Base-by-base conservation (phyloP, 1,140 invertebrate species). In the Drosophila tani region DNA sequence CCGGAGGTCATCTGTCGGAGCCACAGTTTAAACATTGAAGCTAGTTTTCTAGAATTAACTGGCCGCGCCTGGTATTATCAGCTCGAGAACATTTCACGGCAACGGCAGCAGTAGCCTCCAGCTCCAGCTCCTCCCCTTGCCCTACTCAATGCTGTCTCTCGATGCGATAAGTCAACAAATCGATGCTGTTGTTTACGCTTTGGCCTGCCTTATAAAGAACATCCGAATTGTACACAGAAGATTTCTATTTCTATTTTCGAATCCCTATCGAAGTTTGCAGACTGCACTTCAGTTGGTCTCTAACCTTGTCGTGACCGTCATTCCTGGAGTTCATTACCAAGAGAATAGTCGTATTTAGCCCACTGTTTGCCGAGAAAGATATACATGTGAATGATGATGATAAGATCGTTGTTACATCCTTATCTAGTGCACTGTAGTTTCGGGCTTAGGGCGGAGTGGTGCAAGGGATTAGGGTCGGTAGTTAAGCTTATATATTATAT, bases 41-140 rank as follows among this genome's bases (percentile, higher is more conserved):
- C 57, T 90, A 82, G 74, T 77, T 50, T 83, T 81, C 82, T 73
- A 50, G 79, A 70, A 55, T 67, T 68, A 57, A 76, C 85, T 66
- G 68, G 75, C 50, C 65, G 5, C 8, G 67, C 60, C 79, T 63
- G 75, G 86, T 76, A 68, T 90, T 82, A 90, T 90, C 85, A 85
- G 85, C 51, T 27, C 47, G 64, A 55, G 35, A 63, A 71, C 40
- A 49, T 68, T 76, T 50, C 24, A 27, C 47, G 63, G 47, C 62
- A 57, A 59, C 35, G 21, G 41, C 64, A n/a, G n/a, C 59, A 32
- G 56, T 41, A 69, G 47, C 49, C 27, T 21, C 51, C 43, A 21
- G 24, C 43, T 27, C 45, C 45, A 50, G n/a, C 51, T 38, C 40
- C 32, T 45, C 41, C 71, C 32, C 5, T 43, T 32, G 40, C 17